Conservation (phyloP, 2,888 invertebrate genomes). For the Torymus texanus region DNA sequence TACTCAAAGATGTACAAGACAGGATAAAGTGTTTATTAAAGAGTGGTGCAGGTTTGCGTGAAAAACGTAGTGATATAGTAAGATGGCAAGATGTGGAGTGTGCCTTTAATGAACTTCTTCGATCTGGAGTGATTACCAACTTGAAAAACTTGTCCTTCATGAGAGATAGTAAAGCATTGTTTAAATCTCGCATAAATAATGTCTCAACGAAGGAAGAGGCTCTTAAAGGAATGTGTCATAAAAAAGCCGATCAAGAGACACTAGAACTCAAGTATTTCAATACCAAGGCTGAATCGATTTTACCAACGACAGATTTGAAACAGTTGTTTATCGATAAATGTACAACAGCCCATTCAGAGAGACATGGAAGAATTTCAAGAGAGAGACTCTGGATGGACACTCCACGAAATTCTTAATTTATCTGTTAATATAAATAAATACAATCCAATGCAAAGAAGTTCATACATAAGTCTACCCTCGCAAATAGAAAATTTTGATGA, state of each 20-base stretch:
- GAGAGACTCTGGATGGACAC: not conserved
- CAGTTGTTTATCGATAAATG: not conserved
- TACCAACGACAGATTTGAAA: not conserved
- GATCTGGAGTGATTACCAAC: too few relatives aligned
- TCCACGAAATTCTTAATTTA: not conserved
- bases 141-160: too few relatives aligned
- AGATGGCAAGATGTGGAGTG: too few relatives aligned
- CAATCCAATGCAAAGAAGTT: not conserved
- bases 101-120: too few relatives aligned
- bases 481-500: slow-evolving; percentile 35
- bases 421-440: not conserved
- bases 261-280: not conserved
- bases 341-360: not conserved
- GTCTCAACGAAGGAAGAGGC: not conserved
- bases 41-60: too few relatives aligned
- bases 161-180: too few relatives aligned
- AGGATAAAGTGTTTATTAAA: too few relatives aligned
- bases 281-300: not conserved
- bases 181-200: not conserved
- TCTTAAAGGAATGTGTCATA: not conserved
- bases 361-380: slow-evolving; percentile 8
- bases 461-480: too few relatives aligned
- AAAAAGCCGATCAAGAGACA: not conserved
- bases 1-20: too few relatives aligned
- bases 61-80: too few relatives aligned